Conservation (phyloP, 1,140 invertebrate genomes). For the Heliconius himera region DNA sequence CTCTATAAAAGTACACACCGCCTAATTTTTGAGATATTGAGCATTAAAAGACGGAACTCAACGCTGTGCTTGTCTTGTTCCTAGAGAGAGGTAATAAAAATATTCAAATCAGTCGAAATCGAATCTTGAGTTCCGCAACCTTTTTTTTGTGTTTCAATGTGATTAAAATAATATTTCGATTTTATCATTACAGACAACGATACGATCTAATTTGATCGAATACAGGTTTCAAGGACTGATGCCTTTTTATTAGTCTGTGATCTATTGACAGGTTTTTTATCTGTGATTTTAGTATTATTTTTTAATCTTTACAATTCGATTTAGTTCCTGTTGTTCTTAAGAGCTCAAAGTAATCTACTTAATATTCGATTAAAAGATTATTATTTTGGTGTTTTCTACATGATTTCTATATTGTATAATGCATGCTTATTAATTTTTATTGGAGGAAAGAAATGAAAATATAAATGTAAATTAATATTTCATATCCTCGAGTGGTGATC, state of each 20-base stretch:
- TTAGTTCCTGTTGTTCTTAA: neutral
- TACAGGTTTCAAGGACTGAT: neutral
- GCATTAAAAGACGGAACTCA: too few species aligned
- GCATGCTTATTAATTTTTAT: too few species aligned
- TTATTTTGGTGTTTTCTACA: neutral
- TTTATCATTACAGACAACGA: neutral
- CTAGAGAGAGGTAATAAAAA: neutral
- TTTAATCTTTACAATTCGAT: neutral
- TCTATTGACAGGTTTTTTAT: constrained; percentile 14
- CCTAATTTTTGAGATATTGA: too few species aligned
- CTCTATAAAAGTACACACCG: too few species aligned
- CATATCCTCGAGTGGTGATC: too few species aligned
- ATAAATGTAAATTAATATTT: too few species aligned
- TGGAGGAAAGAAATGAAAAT: too few species aligned
- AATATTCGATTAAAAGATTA: too few species aligned
- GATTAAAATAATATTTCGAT: neutral
- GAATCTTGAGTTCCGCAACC: neutral
- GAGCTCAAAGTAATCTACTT: neutral
- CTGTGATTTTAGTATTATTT: neutral
- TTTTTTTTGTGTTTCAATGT: too few species aligned
- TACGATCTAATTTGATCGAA: neutral
- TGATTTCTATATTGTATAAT: too few species aligned
- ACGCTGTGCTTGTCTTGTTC: neutral
- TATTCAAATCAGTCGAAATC: neutral
- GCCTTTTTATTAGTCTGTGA: neutral